Base-by-base conservation (phyloP, 2,113 vertebrate species). In the Chinchilla lanigera region DNA sequence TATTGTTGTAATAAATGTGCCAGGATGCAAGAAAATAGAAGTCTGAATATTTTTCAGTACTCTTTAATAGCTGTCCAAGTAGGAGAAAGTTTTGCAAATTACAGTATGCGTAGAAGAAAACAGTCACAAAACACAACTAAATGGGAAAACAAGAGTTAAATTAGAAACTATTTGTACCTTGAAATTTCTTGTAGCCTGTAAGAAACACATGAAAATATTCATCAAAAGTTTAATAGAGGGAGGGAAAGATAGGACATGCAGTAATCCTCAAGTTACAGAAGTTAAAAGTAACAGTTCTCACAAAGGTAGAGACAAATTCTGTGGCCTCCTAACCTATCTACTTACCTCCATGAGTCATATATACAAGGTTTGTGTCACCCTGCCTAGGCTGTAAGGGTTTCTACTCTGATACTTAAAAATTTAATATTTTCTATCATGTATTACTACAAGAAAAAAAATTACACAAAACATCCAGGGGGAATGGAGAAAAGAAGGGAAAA, bases 21-120 rank as follows among this genome's bases (percentile, higher is more conserved):
- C 98, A 98, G 83, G 93, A 97, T 52, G 98, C 98, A 92, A 98
- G 98, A 91, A 98, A 98, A 93, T 98, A 98, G 81, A 98, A 98
- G 52, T 98, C 96, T 95, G 98, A 96, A 86, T 98, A 98, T 3
- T 54, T 50, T 0, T 61, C 38, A 60, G 96, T 97, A 75, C 82
- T 95, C 95, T 97, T 69, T 38, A 99, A 97, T 92, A 99, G 96
- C 20, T 96, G 35, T 95, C 97, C 96, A 96, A 99, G 97, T 3
- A 98, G 93, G 82, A 92, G 78, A 65, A 89, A 97, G 69, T 90
- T 93, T 69, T 98, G n/a, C 5, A 89, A 11, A 17, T 98, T 97
- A 96, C 97, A 96, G 85, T 95, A 97, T 75, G 73, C 56, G 22
- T 96, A 98, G 98, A 98, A 98, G 95, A 44, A 85, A 84, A 98